These are phyloP conservation scores for Dynastes grantii DNA, from an alignment of 2,888 invertebrate genomes.

Conservation along the genomic window DNA sequence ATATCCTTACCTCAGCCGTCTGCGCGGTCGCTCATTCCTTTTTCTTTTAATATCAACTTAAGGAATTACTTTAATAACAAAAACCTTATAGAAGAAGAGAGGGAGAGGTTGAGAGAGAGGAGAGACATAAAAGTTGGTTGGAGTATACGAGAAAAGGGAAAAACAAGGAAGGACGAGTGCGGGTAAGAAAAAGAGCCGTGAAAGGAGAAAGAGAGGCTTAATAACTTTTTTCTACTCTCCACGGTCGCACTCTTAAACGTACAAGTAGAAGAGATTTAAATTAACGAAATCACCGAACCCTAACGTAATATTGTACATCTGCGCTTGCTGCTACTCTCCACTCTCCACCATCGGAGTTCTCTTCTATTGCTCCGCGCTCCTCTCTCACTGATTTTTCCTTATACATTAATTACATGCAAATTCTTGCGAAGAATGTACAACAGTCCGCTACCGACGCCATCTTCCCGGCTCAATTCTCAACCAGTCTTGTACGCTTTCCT, in stretches of 20 bases:
- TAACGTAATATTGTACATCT: conserved; percentile 67
- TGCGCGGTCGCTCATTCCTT: conserved; percentile 15
- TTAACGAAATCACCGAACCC: conserved; percentile 64
- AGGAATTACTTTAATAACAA: conserved; percentile 47
- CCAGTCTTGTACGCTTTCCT: conserved; percentile 47
- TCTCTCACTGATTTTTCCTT: conserved; percentile 69
- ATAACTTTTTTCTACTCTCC: conserved; percentile 47
- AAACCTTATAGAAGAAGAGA: conserved; percentile 40
- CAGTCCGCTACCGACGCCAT: conserved; percentile 64
- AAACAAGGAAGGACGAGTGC: conserved; percentile 59
- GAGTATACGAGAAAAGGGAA: conserved; percentile 26
- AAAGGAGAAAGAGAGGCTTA: conserved; percentile 42
- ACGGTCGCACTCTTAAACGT: conserved; percentile 46
- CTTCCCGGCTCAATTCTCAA: conserved; percentile 70
- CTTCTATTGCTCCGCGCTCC: conserved; percentile 29
- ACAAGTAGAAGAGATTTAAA: conserved; percentile 62
- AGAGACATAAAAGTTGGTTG: conserved; percentile 63
- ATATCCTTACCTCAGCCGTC: conserved; percentile 29
- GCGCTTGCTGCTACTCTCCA: conserved; percentile 58
- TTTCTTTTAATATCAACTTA: conserved; percentile 46
- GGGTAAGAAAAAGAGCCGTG: conserved; percentile 65
- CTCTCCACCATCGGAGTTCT: conserved; percentile 39
- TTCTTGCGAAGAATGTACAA: conserved; percentile 70
- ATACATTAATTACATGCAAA: conserved; percentile 72
- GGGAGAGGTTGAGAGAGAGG: conserved; percentile 51